Evolutionary conservation across 2,888 invertebrate genomes (phyloP), one percentile per base, ranked within the genome.

Genomic region (Myopa tessellatipennis): DNA sequence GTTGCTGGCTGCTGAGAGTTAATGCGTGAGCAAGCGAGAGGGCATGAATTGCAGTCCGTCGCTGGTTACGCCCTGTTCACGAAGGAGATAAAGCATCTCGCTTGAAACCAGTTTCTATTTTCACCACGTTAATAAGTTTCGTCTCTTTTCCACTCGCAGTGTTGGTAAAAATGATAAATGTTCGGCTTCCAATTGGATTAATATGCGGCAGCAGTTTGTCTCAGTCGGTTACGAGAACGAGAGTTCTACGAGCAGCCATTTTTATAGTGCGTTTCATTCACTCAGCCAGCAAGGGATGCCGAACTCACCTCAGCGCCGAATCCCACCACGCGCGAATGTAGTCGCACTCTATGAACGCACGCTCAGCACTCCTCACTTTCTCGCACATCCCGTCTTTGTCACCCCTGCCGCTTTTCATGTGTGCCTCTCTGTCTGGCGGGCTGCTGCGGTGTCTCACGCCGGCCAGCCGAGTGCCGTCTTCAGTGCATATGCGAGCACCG

Each of bases 401-500:
- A 14, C 34, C 40, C 26, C 16, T 12, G 18, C 10, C 55, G 52
- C 6, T n/a, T 38, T 14, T 16, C 40, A 12, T 70, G 2, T 26
- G 12, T 52, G 18, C 8, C 18, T 50, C 52, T 52, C 69, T 7
- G 16, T 52, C 38, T 40, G 45, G 8, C 58, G n/a, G n/a, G n/a
- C 36, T 16, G 45, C 34, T 58, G 26, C 18, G 16, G 38, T 61
- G 74, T 78, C 76, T 72, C 76, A 18, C 68, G 74, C 60, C 72
- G 74, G 78, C 61, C 26, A 14, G 72, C 68, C 77, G 72, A 77
- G 77, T 79, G 78, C 76, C 74, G 77, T 79, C 77, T 16, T 58
- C 60, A 68, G 79, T 80, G 77, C 65, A 79, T 78, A 81, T 73
- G 80, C 78, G 80, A 38, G 68, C 78, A 68, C 81, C 77, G 81